Conservation (phyloP, 2,113 vertebrate species). For the Hypomesus transpacificus region DNA sequence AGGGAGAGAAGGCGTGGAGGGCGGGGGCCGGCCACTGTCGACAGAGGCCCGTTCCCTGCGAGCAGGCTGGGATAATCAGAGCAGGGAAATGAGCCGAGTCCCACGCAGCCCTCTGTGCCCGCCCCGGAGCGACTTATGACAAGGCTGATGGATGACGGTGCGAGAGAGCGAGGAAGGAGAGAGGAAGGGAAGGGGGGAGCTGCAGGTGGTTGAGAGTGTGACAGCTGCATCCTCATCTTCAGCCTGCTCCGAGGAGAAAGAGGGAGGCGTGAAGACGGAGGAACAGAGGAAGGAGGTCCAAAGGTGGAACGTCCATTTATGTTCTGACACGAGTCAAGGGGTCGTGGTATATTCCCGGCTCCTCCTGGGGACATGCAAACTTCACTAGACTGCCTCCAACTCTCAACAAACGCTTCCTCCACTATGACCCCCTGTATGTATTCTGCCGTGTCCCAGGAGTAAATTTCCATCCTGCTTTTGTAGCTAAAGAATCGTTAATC, state of each 20-base stretch:
- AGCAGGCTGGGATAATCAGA: constrained; percentile 67
- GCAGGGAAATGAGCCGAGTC: constrained; percentile 72
- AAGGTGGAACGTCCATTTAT: constrained; percentile 1
- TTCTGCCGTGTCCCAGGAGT: no score
- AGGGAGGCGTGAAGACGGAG: not conserved
- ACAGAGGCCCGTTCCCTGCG: constrained; percentile 34
- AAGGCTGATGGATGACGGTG: constrained; percentile 69
- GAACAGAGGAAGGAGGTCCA: constrained; percentile 22
- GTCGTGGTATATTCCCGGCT: no score
- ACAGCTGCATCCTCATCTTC: not conserved
- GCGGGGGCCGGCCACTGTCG: constrained; percentile 27
- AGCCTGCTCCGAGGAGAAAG: constrained; percentile 6
- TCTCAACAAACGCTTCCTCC: no score
- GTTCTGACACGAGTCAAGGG: no score
- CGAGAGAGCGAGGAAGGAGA: constrained; percentile 44
- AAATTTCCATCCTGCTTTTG: no score
- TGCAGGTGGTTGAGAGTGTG: constrained; percentile 51
- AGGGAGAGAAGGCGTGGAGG: constrained; percentile 31
- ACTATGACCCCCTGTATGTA: no score
- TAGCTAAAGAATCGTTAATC: no score
- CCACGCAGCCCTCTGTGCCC: constrained; percentile 55
- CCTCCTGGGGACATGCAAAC: no score
- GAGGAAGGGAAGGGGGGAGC: constrained; percentile 19
- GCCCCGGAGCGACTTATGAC: constrained; percentile 64
- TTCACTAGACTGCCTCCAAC: no score